These are phyloP conservation scores for Oxyscelio sp. DNA, from an alignment of 2,888 invertebrate genomes.

Conservation along the genomic window DNA sequence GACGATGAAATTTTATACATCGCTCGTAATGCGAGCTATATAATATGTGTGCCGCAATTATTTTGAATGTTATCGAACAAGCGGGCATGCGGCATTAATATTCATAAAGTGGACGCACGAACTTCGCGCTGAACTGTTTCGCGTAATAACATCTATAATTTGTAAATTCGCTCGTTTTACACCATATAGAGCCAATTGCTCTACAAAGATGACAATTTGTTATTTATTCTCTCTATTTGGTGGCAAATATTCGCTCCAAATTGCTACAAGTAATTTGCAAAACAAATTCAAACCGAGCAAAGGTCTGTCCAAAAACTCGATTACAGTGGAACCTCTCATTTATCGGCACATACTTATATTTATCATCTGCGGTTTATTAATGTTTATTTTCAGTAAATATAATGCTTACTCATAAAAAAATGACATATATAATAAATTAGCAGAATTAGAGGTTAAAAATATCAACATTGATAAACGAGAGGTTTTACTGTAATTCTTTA, in stretches of 20 bases:
- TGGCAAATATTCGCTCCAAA: not conserved
- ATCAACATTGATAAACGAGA: no score
- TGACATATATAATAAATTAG: no score
- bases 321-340: no score
- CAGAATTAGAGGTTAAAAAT: no score
- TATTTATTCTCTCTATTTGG: slow-evolving; percentile 18
- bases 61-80: slow-evolving; percentile 74
- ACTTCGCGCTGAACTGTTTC: slow-evolving; percentile 66
- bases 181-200: slow-evolving; percentile 6
- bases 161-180: slow-evolving; percentile 70
- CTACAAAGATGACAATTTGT: slow-evolving; percentile 36
- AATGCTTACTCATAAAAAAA: no score
- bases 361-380: no score
- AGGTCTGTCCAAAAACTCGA: no score
- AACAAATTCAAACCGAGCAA: no score
- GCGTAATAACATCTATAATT: slow-evolving; percentile 71
- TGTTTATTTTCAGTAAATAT: no score
- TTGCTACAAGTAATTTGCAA: not conserved
- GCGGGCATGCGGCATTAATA: slow-evolving; percentile 67
- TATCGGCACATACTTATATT: no score
- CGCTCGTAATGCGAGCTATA: slow-evolving; percentile 66
- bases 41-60: slow-evolving; percentile 71
- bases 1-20: slow-evolving; percentile 74
- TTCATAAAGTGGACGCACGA: slow-evolving; percentile 74
- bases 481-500: no score